A percentile compares a stretch with the other conserved stretches of the same genome.
Evolutionary conservation across 2,113 vertebrate genomes (phyloP).

Genomic region (Amphiprion percula): DNA sequence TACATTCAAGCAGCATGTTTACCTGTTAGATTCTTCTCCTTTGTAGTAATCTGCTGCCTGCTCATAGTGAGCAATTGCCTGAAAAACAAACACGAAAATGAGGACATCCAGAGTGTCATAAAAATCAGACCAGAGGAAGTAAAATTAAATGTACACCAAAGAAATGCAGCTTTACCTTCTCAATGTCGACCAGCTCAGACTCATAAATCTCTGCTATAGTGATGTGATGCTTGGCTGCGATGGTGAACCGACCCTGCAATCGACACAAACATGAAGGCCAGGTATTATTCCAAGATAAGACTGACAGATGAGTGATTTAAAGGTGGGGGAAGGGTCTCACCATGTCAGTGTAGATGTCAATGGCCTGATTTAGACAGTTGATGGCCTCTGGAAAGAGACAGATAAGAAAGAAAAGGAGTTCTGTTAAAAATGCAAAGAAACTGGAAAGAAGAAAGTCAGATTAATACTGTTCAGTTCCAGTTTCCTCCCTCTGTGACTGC

Average conservation of each 20-base stretch:
- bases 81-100: slow-evolving; percentile 35
- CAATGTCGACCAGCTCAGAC: slow-evolving; percentile 96
- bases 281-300: not conserved
- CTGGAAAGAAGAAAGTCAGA: slow-evolving; percentile 65
- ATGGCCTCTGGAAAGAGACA: slow-evolving; percentile 94
- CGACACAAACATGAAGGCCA: slow-evolving; percentile 15
- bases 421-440: slow-evolving; percentile 63
- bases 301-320: not conserved
- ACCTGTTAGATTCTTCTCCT: slow-evolving; percentile 98
- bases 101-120: too few species aligned
- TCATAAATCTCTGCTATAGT: slow-evolving; percentile 99
- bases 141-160: too few species aligned
- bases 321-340: slow-evolving; percentile 82
- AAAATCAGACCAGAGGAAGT: too few species aligned
- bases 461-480: slow-evolving; percentile 23
- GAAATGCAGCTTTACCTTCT: slow-evolving; percentile 87
- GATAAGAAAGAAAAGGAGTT: slow-evolving; percentile 34
- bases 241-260: slow-evolving; percentile 94
- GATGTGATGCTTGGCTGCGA: slow-evolving; percentile 99
- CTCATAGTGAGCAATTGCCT: slow-evolving; percentile 98
- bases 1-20: slow-evolving; percentile 22
- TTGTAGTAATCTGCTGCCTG: slow-evolving; percentile 99
- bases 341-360: slow-evolving; percentile 99
- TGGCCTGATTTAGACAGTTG: slow-evolving; percentile 99
- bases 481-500: slow-evolving; percentile 27